Percentiles rank a stretch among this genome's conserved stretches.
Evolutionary conservation across 1,140 invertebrate species (phyloP).

Genomic region (Solenopsis fugax): DNA sequence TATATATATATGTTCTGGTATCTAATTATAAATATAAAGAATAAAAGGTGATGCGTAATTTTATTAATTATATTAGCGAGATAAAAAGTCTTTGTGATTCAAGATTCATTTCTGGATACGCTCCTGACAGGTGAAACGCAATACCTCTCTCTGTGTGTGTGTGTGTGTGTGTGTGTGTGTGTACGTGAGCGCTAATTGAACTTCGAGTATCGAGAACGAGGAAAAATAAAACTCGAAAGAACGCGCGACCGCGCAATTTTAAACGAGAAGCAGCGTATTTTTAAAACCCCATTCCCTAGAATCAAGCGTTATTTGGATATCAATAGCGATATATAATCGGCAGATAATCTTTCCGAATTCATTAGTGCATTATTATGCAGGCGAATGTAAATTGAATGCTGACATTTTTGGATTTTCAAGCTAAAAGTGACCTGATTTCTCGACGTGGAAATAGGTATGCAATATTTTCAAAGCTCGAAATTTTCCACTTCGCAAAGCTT

Average conservation of each 20-base stretch:
- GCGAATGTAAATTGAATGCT: neutral
- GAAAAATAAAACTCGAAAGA: conserved; percentile 40
- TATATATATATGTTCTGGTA: too few relatives aligned
- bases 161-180: neutral
- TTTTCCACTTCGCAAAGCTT: conserved; percentile 27
- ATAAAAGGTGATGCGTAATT: neutral
- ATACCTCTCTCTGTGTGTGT: neutral
- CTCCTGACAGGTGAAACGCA: neutral
- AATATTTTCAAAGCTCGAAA: conserved; percentile 35
- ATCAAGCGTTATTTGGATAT: conserved; percentile 10
- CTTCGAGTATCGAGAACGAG: conserved; percentile 29
- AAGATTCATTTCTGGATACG: conserved; percentile 13
- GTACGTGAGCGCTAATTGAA: conserved; percentile 24
- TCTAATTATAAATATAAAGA: neutral
- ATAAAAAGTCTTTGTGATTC: neutral
- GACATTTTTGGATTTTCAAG: neutral
- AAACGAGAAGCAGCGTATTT: conserved; percentile 38
- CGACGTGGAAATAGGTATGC: conserved; percentile 7
- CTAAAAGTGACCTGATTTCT: conserved; percentile 18
- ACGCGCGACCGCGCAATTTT: neutral
- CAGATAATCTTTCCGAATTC: conserved; percentile 2
- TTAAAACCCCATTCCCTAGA: neutral
- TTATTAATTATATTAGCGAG: neutral
- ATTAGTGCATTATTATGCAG: neutral
- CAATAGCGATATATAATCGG: neutral